Evolutionary conservation across 2,888 invertebrate genomes (phyloP), one percentile per base, ranked within the genome.

Genomic region (Spisula solida): DNA sequence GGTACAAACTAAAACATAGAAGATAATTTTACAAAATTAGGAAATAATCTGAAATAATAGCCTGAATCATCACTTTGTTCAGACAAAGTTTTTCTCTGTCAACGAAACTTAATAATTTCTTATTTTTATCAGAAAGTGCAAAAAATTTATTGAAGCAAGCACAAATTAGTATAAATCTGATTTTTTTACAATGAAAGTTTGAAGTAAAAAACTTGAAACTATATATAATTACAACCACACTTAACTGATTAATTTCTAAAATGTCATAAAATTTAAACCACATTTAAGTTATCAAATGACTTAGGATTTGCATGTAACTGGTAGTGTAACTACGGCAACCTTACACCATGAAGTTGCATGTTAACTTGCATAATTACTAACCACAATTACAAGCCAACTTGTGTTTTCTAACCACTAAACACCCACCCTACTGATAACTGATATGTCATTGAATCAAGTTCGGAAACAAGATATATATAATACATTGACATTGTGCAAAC

Each of bases 401-500:
- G 25, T 66, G 25, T 66, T 66, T 66, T 66, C n/a, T 25, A 66
- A 25, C n/a, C 25, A 66, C 60, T 25, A n/a, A 25, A 25, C 60
- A 66, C 60, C 25, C 12, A 25, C 16, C 60, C n/a, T 25, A n/a
- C n/a, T n/a, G 25, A 20, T 66, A 25, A 66, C 60, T 25, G 60
- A 66, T 25, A 66, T 66, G 60, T 66, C 20, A 66, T 25, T 66
- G 60, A 66, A 66, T 66, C 25, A 66, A n/a, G 25, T 66, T 25
- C 2, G 25, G 60, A 25, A 25, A 66, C 25, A 66, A n/a, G 25
- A 66, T 6, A 10, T 25, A 18, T 25, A n/a, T 25, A 66, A 10
- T 66, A 66, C n/a, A 66, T 10, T 66, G 60, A 66, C 60, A 66
- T 66, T 66, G 60, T 66, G 60, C n/a, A 25, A 66, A 66, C 60